Percentiles rank a stretch among this genome's conserved stretches.
These are phyloP conservation scores for Cliona cf. orientalis DNA, from an alignment of 37 sponge, comb jelly and placozoan genomes.

Conservation along the genomic window DNA sequence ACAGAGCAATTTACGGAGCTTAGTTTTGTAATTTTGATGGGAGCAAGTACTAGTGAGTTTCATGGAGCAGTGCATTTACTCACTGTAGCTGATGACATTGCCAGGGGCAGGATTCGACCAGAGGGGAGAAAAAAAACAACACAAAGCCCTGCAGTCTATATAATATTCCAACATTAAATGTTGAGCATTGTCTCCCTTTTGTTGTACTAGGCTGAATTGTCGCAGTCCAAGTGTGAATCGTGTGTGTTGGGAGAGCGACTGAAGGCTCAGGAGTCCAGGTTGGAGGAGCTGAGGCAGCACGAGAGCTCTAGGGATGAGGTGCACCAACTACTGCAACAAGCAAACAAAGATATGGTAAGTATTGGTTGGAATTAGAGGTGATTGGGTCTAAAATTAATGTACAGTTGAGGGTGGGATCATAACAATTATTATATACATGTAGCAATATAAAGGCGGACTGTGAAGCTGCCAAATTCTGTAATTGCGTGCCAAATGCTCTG, in stretches of 20 bases:
- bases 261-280: neutral
- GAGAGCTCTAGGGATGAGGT: constrained; percentile 6
- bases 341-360: constrained; percentile 50
- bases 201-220: neutral
- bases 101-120: too few relatives aligned
- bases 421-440: neutral
- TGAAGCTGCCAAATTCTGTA: too few relatives aligned
- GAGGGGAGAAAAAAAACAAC: too few relatives aligned
- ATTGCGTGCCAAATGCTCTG: neutral
- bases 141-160: too few relatives aligned
- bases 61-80: too few relatives aligned
- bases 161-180: too few relatives aligned
- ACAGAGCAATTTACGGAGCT: too few relatives aligned
- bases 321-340: constrained; percentile 38
- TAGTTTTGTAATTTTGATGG: too few relatives aligned
- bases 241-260: constrained; percentile 29
- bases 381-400: neutral
- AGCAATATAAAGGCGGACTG: neutral
- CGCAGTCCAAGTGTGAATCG: constrained; percentile 11
- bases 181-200: too few relatives aligned
- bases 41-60: too few relatives aligned
- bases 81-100: too few relatives aligned
- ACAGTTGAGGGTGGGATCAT: neutral
- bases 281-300: constrained; percentile 19
- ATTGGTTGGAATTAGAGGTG: neutral